Evolutionary conservation across 2,113 vertebrate species (phyloP).

Genomic region (Salvelinus sp.): DNA sequence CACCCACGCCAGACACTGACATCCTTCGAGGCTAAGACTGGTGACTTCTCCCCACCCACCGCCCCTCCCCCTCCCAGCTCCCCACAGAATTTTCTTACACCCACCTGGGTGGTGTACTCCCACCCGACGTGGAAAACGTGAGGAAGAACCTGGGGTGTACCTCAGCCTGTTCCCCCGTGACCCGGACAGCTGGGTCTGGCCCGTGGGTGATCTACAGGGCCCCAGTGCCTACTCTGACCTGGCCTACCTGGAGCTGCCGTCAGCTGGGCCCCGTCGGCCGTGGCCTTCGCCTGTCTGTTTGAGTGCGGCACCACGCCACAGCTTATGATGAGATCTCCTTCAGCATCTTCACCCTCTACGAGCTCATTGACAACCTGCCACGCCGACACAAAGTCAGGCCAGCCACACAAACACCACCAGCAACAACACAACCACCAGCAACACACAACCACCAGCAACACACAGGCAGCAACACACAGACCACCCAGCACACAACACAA

Average conservation of each 20-base stretch:
- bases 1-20: constrained; percentile 38
- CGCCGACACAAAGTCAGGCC: not conserved
- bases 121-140: constrained; percentile 82
- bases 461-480: too few relatives aligned
- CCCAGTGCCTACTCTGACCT: constrained; percentile 94
- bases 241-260: constrained; percentile 77
- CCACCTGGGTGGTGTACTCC: constrained; percentile 89
- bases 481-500: not conserved
- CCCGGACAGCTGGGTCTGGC: constrained; percentile 84
- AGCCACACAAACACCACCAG: too few relatives aligned
- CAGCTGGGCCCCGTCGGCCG: constrained; percentile 27
- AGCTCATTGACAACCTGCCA: constrained; percentile 85
- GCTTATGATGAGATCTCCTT: constrained; percentile 94
- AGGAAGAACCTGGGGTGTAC: constrained; percentile 82
- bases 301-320: constrained; percentile 80
- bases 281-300: constrained; percentile 85
- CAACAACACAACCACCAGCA: not conserved
- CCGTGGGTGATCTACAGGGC: constrained; percentile 94
- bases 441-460: not conserved
- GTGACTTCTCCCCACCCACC: not conserved
- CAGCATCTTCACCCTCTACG: constrained; percentile 84
- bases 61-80: not conserved
- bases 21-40: constrained; percentile 1
- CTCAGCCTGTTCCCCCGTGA: constrained; percentile 86
- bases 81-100: constrained; percentile 62